Conservation (phyloP, 2,113 vertebrate species). For the Nipponia nippon region DNA sequence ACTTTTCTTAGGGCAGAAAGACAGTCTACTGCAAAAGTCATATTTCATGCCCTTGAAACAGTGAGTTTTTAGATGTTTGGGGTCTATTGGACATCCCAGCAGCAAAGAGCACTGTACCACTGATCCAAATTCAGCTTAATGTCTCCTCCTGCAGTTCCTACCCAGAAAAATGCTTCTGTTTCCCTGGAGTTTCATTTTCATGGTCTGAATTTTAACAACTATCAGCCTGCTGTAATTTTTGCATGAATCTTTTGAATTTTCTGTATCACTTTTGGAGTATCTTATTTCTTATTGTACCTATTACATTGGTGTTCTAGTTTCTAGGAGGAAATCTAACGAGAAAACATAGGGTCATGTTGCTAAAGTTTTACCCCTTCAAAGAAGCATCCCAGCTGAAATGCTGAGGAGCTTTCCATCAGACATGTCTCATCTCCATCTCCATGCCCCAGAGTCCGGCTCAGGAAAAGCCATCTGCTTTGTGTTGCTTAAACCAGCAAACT, state of each 20-base stretch:
- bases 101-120: background rate
- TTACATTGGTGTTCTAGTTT: background rate
- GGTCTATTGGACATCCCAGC: background rate
- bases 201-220: background rate
- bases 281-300: background rate
- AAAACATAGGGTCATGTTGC: background rate
- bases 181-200: background rate
- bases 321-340: background rate
- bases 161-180: background rate
- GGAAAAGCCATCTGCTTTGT: background rate
- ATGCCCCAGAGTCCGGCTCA: background rate
- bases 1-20: background rate
- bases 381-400: background rate
- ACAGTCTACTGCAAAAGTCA: background rate
- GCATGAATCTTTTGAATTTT: background rate
- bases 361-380: background rate
- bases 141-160: background rate
- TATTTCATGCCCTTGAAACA: background rate
- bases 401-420: background rate
- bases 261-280: background rate
- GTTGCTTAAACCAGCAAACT: background rate
- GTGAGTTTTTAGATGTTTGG: background rate
- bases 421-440: background rate
- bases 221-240: background rate
- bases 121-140: background rate